Evolutionary conservation across 2,797 vertebrate species (phyloP), one percentile per base, ranked within the genome.

Genomic region (Cryptoblepharus egeriae): DNA sequence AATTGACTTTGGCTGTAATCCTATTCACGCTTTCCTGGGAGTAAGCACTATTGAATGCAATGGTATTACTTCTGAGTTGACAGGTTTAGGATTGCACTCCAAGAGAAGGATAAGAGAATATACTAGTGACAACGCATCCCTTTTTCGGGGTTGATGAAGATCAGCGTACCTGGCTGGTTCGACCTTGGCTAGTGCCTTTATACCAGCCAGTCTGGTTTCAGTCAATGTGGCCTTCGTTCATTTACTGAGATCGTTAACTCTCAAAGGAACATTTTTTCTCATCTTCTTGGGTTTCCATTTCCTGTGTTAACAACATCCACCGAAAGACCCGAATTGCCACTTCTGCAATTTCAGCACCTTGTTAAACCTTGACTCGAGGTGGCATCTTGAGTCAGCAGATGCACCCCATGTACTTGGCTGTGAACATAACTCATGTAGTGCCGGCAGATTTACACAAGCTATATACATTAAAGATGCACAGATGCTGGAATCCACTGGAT

Each of bases 371-470:
- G 89, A 81, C 5, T 30, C 71, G 65, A 30, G 42, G 32, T 79
- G 82, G 10, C 42, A 52, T 72, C 73, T 61, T 69, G 52, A 86
- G 77, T 72, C 15, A 52, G 75, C 61, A 84, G 68, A 37, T n/a
- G 79, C 22, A 84, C 5, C 80, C 2, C 28, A 61, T 26, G 12
- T 68, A 60, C 0, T 0, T n/a, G 30, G 64, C 13, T 61, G 5
- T 84, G 32, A 91, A 61, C 13, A 87, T 32, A 84, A 80, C 2
- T 65, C 85, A 68, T 45, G 63, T 5, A 83, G 1, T n/a, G 72
- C 1, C 0, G 0, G 63, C 39, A 88, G 63, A 0, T 87, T 82
- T 83, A 55, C 79, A 82, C 74, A 12, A 30, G 1, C 18, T 1
- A 12, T 81, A 32, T n/a, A 83, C 55, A 79, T 65, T 42, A 61